Percentiles rank a stretch among this genome's conserved stretches.
These are phyloP conservation scores for Chaenogobius annularis DNA, from an alignment of 2,113 vertebrate genomes.

Conservation along the genomic window DNA sequence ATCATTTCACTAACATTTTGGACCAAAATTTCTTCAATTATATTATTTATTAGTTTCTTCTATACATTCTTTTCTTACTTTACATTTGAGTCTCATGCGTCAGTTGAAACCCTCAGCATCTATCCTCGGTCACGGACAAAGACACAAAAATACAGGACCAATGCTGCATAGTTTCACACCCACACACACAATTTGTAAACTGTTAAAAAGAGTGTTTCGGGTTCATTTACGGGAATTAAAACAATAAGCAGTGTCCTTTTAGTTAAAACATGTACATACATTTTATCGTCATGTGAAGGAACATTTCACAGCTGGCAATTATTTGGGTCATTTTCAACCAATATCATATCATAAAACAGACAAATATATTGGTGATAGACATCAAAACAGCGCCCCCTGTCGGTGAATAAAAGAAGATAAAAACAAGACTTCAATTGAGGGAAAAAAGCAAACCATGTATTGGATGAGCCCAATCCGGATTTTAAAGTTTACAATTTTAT, in stretches of 20 bases:
- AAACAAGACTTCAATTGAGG: neutral
- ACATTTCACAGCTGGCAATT: slow-evolving; percentile 15
- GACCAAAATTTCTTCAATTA: slow-evolving; percentile 54
- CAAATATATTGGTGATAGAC: neutral
- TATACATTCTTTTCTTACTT: slow-evolving; percentile 62
- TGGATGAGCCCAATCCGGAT: neutral
- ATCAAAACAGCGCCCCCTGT: neutral
- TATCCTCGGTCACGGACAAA: slow-evolving; percentile 55
- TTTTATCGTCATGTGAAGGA: slow-evolving; percentile 15
- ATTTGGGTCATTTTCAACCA: neutral
- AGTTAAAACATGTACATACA: slow-evolving; percentile 27
- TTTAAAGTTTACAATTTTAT: no score
- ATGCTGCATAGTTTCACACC: slow-evolving; percentile 68
- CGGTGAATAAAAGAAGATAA: neutral
- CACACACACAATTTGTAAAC: slow-evolving; percentile 43
- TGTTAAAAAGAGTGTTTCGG: slow-evolving; percentile 10
- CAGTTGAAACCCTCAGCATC: slow-evolving; percentile 65
- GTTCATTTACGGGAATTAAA: slow-evolving; percentile 14
- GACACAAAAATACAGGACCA: slow-evolving; percentile 50
- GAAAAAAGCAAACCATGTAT: neutral
- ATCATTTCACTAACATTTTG: slow-evolving; percentile 28
- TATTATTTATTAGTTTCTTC: slow-evolving; percentile 34
- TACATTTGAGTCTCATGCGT: slow-evolving; percentile 63
- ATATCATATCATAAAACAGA: neutral
- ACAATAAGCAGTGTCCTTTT: slow-evolving; percentile 17